Conservation (phyloP, 2,888 invertebrate species). For the Nephrotoma appendiculata region DNA sequence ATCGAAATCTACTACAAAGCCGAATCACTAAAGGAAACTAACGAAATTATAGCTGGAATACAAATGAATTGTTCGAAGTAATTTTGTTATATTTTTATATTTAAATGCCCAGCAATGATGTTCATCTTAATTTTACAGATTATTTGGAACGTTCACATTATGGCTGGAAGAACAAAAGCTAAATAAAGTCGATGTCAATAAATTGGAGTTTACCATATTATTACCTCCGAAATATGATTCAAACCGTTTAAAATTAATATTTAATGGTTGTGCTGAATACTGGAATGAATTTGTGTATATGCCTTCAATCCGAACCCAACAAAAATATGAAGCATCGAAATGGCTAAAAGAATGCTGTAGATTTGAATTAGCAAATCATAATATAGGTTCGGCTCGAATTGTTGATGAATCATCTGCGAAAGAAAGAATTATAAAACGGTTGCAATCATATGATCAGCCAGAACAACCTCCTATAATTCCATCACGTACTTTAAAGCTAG, state of each 20-base stretch:
- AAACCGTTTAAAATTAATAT: conserved; percentile 42
- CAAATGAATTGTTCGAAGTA: conserved; percentile 29
- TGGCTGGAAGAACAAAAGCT: conserved; percentile 70
- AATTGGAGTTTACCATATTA: conserved; percentile 43
- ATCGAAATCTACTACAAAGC: conserved; percentile 41
- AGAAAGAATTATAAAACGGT: conserved; percentile 39
- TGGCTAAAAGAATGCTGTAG: conserved; percentile 42
- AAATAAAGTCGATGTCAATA: conserved; percentile 37
- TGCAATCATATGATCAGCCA: conserved; percentile 50
- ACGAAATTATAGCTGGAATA: conserved; percentile 25
- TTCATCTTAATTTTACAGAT: conserved; percentile 24
- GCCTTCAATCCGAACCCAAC: conserved; percentile 37
- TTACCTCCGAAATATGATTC: conserved; percentile 61
- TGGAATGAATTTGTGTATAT: conserved; percentile 56
- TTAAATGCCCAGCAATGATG: neutral
- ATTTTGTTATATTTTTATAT: neutral
- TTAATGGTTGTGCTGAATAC: conserved; percentile 43
- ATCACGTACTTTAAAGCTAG: neutral
- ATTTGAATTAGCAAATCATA: conserved; percentile 21
- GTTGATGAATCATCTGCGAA: conserved; percentile 29
- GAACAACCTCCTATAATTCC: conserved; percentile 27
- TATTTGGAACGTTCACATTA: conserved; percentile 47
- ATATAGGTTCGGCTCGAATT: conserved; percentile 10
- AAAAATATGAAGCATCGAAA: conserved; percentile 35
- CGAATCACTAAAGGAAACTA: conserved; percentile 32